Base-by-base conservation (phyloP, 2,113 vertebrate species). In the Felis chaus region DNA sequence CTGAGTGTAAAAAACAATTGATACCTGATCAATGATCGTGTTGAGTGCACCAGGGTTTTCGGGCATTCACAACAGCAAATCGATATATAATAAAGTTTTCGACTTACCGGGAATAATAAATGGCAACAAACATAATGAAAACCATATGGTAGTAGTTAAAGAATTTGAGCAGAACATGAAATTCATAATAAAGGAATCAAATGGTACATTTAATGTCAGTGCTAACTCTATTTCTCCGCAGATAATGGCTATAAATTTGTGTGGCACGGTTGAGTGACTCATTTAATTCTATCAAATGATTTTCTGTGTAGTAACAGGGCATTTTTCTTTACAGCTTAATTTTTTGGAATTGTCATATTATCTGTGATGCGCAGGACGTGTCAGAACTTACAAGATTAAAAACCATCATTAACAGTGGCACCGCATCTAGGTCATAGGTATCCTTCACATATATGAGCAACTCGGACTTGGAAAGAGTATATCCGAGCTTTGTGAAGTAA, bases 111-210 rank as follows among this genome's bases (percentile, higher is more conserved):
- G 89, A 95, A 97, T 97, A 98, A 97, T 83, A 98, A 98, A 97
- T 95, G 39, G 76, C 88, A 97, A 94, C 61, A 91, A 98, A 98
- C 96, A 89, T 96, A 97, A 98, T 96, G 92, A 97, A 98, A 98
- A 95, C 96, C 97, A 98, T 96, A 97, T 96, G 95, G 97, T 7
- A 63, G 71, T 97, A 96, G 93, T 92, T 97, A 98, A 97, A 97
- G 89, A 89, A 80, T 93, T 63, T 97, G 73, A 97, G 13, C 2
- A 1, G 95, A 97, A 98, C 85, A 95, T 92, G 73, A 96, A 97
- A 98, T 98, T 98, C 95, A 97, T 97, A 95, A 97, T 23, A 94
- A 76, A 97, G 93, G 50, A 97, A 97, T 97, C 96, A 97, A 98
- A 98, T 83, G 96, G 73, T 74, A 81, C 73, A 81, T 57, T 98